Percentiles rank a stretch among this genome's conserved stretches.
Evolutionary conservation across 2,797 vertebrate genomes (phyloP).

Genomic region (Poeciliopsis presidionis): DNA sequence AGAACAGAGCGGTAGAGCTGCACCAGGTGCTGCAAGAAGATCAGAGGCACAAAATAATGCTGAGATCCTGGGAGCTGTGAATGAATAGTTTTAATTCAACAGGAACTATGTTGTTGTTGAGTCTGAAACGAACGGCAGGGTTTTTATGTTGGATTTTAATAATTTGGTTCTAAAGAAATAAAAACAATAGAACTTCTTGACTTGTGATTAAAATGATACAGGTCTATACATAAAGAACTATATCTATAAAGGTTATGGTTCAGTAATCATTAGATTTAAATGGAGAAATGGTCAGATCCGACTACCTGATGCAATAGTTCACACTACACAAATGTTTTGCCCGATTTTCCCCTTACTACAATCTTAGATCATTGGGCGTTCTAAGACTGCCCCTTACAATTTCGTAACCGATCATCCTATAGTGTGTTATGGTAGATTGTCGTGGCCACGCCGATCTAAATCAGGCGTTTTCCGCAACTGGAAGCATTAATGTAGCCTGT

Average conservation of each 20-base stretch:
- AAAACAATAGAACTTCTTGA: background rate
- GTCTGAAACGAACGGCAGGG: background rate
- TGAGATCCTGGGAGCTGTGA: constrained; percentile 10
- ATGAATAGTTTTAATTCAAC: background rate
- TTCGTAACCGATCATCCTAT: too few relatives aligned
- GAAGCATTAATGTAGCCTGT: too few relatives aligned
- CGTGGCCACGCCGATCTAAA: too few relatives aligned
- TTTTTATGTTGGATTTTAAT: background rate
- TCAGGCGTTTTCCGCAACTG: too few relatives aligned
- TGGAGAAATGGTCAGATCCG: too few relatives aligned
- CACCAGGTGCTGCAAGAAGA: constrained; percentile 24
- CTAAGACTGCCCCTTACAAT: too few relatives aligned
- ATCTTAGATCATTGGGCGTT: too few relatives aligned
- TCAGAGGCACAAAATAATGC: constrained; percentile 11
- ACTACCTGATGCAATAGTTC: too few relatives aligned
- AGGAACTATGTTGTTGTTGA: background rate
- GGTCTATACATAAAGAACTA: too few relatives aligned
- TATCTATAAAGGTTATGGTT: background rate
- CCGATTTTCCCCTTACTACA: too few relatives aligned
- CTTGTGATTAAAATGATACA: background rate
- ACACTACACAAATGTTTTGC: background rate
- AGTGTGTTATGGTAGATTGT: too few relatives aligned
- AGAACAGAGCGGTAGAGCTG: constrained; percentile 23
- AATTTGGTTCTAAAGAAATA: background rate
- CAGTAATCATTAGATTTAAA: too few relatives aligned